phyloP scores from a whole-genome alignment of 2,888 invertebrate species.

The Melanostoma scalare region DNA sequence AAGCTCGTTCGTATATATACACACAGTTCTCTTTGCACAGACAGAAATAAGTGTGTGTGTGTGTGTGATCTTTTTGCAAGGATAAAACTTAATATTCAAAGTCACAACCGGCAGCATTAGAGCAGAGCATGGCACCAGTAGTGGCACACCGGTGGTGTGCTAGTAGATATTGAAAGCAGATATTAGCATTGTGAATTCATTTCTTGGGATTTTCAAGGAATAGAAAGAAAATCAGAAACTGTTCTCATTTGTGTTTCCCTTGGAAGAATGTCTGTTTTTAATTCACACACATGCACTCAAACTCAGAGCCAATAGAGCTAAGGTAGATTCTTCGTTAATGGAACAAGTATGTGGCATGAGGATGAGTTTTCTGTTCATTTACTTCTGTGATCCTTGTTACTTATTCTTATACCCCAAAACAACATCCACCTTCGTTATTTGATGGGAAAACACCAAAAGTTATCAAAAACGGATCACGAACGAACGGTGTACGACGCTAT shows the following conservation, averaged over 20 bases:
- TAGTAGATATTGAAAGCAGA: conserved; percentile 59
- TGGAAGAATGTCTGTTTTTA: conserved; percentile 30
- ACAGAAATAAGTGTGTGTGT: neutral
- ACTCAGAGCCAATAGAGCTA: neutral
- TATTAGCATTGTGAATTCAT: conserved; percentile 61
- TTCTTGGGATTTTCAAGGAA: conserved; percentile 59
- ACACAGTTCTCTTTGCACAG: neutral
- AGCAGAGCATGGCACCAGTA: neutral
- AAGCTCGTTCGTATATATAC: neutral
- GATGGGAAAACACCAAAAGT: conserved; percentile 42
- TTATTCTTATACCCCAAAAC: neutral
- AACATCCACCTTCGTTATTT: conserved; percentile 2
- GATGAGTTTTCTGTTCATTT: conserved; percentile 58
- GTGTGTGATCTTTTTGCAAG: conserved; percentile 17
- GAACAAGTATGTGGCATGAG: conserved; percentile 16
- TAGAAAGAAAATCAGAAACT: conserved; percentile 49
- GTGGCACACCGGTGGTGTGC: conserved; percentile 24
- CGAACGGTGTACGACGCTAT: conserved; percentile 2
- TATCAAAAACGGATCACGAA: conserved; percentile 58
- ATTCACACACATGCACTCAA: conserved; percentile 18
- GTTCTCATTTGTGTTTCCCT: conserved; percentile 18
- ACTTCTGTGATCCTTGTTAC: conserved; percentile 41
- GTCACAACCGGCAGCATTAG: conserved; percentile 39
- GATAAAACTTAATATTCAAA: conserved; percentile 71
- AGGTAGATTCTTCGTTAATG: conserved; percentile 1